These are phyloP conservation scores for Mizuhopecten yessoensis DNA, from an alignment of 1,140 invertebrate species.

Conservation along the genomic window DNA sequence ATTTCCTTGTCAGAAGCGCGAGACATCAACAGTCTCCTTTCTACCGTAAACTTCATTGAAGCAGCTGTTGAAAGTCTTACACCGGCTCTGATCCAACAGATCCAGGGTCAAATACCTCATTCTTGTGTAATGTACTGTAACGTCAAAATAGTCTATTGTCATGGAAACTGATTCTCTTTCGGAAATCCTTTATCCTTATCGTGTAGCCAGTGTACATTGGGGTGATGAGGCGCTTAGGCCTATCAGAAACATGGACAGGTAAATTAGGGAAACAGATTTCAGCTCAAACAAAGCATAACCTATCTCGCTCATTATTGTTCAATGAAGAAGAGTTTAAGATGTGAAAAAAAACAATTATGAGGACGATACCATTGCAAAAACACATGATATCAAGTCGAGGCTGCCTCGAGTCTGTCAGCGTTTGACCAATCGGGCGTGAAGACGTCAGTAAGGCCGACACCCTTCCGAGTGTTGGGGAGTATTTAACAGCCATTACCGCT, in stretches of 20 bases:
- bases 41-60: not conserved
- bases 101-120: not conserved
- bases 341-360: not conserved
- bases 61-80: not conserved
- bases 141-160: conserved; percentile 38
- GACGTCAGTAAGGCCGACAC: not conserved
- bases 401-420: conserved; percentile 10
- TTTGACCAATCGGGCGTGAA: not conserved
- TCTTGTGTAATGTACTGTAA: conserved; percentile 13
- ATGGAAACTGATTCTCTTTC: conserved; percentile 8
- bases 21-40: not conserved
- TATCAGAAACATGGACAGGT: conserved; percentile 26
- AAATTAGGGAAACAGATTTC: not conserved
- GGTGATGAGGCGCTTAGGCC: not conserved
- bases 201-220: not conserved
- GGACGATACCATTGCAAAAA: not conserved
- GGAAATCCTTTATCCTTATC: not conserved
- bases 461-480: not conserved
- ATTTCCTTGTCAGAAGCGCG: not conserved
- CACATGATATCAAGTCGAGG: not conserved
- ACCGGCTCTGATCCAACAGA: not conserved
- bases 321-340: not conserved
- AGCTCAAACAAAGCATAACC: not conserved
- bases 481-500: not conserved
- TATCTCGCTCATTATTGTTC: not conserved